Conservation (phyloP, 2,113 vertebrate genomes). For the Peucedramus taeniatus region DNA sequence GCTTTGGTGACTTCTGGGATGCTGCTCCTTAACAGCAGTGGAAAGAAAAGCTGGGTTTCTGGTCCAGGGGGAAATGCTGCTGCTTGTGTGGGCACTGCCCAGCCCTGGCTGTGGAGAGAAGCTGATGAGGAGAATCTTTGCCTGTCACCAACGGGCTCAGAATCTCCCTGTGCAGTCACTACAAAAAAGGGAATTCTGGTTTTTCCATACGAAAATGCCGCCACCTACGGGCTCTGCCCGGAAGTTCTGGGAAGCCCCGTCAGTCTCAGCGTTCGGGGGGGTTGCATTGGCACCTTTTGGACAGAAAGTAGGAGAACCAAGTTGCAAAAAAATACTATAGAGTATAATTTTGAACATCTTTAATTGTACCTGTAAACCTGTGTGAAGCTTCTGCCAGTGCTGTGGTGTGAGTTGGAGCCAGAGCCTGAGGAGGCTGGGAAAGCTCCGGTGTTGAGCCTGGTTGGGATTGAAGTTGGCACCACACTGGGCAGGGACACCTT, state of each 20-base stretch:
- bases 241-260: not conserved
- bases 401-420: not conserved
- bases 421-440: not conserved
- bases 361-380: no score
- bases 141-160: not conserved
- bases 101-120: not conserved
- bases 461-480: not conserved
- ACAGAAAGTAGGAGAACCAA: not conserved
- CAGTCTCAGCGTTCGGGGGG: not conserved
- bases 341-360: not conserved
- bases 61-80: not conserved
- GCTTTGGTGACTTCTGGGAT: not conserved
- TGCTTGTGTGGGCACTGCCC: not conserved
- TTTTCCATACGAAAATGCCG: not conserved
- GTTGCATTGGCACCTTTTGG: not conserved
- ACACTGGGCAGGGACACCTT: not conserved
- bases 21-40: not conserved
- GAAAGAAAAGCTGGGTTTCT: not conserved
- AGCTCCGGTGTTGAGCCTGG: not conserved
- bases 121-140: not conserved
- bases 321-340: not conserved
- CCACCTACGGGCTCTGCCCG: constrained; percentile 34
- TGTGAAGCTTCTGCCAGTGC: not conserved
- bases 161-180: not conserved
- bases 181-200: accelerated